phyloP scores from a whole-genome alignment of 2,797 vertebrate species.

The Oryzias dopingdopingensis region DNA sequence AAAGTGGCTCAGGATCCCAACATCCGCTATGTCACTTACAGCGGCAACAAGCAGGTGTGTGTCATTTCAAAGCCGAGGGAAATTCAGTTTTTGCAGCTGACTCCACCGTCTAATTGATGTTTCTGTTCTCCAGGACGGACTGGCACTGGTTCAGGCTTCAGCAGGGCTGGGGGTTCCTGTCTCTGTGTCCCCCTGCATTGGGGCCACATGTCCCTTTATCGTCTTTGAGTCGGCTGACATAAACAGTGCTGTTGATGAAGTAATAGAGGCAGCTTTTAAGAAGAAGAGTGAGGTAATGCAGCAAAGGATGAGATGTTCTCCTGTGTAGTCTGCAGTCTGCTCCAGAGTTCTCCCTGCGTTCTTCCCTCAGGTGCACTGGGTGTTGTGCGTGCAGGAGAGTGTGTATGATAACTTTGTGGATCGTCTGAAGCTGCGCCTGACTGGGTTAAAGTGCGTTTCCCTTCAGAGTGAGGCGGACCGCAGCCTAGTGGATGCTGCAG shows the following conservation, averaged over 20 bases:
- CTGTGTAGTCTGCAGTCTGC: too few species aligned
- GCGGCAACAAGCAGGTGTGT: slow-evolving; percentile 79
- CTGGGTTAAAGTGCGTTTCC: slow-evolving; percentile 67
- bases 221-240: slow-evolving; percentile 85
- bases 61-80: accelerated
- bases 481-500: slow-evolving; percentile 62
- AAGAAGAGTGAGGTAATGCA: slow-evolving; percentile 66
- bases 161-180: slow-evolving; percentile 73
- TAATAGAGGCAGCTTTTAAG: slow-evolving; percentile 73
- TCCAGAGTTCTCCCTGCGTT: background rate
- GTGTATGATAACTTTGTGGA: slow-evolving; percentile 68
- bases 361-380: slow-evolving; percentile 69
- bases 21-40: slow-evolving; percentile 79
- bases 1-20: slow-evolving; percentile 68
- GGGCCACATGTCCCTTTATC: slow-evolving; percentile 76
- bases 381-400: slow-evolving; percentile 84
- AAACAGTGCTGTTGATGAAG: slow-evolving; percentile 83
- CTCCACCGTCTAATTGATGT: accelerated
- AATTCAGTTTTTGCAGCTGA: too few species aligned
- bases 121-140: slow-evolving; percentile 71
- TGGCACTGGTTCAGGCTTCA: slow-evolving; percentile 67
- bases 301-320: too few species aligned
- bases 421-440: slow-evolving; percentile 74
- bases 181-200: slow-evolving; percentile 72
- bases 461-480: slow-evolving; percentile 62